phyloP scores from a whole-genome alignment of 2,888 invertebrate genomes.

The Mechanitis messenoides region DNA sequence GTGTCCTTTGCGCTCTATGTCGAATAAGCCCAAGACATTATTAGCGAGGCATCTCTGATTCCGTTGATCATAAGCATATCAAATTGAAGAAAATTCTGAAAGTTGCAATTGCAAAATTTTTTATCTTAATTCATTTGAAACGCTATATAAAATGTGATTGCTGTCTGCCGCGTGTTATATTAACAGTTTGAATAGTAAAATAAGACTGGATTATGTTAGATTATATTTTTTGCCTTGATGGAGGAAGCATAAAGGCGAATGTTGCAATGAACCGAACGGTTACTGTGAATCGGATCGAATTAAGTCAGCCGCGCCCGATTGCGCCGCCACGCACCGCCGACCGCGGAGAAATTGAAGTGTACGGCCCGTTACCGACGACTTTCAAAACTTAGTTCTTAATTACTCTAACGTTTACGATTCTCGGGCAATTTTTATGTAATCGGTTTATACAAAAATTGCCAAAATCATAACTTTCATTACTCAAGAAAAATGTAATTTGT shows the following conservation, averaged over 20 bases:
- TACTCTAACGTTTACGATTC: conserved; percentile 37
- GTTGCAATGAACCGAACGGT: conserved; percentile 55
- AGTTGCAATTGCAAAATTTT: no score
- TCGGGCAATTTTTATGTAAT: no score
- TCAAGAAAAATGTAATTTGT: no score
- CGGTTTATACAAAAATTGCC: no score
- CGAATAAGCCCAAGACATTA: conserved; percentile 27
- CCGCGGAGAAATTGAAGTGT: conserved; percentile 70
- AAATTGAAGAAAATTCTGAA: no score
- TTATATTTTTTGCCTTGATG: conserved; percentile 44
- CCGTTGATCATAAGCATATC: neutral
- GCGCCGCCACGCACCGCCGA: conserved; percentile 65
- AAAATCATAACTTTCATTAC: neutral
- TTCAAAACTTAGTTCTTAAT: conserved; percentile 67
- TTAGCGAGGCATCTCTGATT: neutral
- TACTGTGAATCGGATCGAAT: conserved; percentile 68
- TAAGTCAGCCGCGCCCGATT: conserved; percentile 71
- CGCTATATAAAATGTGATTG: no score
- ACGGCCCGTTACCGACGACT: conserved; percentile 62
- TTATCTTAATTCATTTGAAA: no score
- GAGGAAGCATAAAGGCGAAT: conserved; percentile 53
- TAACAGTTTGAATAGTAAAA: no score
- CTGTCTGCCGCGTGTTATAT: no score
- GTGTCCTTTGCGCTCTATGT: conserved; percentile 49
- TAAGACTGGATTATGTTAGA: conserved; percentile 1